A percentile compares a stretch with the other conserved stretches of the same genome.
phyloP scores from a whole-genome alignment of 1,140 invertebrate genomes.

The Aphis gossypii region DNA sequence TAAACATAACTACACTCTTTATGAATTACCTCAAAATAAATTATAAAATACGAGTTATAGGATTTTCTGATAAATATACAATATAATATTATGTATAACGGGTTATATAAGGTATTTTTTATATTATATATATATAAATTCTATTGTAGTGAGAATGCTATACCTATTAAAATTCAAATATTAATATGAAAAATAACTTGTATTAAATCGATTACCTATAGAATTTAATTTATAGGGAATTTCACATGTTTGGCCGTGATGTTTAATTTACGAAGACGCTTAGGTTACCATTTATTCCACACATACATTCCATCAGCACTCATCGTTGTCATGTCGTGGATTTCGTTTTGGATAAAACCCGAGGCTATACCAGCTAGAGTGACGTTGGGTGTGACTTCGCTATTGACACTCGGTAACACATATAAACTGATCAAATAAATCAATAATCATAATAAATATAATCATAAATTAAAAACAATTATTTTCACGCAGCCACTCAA shows the following conservation, averaged over 20 bases:
- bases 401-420: constrained; percentile 77
- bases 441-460: not conserved
- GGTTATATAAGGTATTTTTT: not conserved
- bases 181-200: not conserved
- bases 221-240: constrained; percentile 70
- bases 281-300: constrained; percentile 89
- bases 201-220: not conserved
- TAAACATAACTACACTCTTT: no score
- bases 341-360: constrained; percentile 92
- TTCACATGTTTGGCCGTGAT: constrained; percentile 88
- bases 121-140: not conserved
- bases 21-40: not conserved
- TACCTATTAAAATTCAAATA: not conserved
- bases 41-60: not conserved
- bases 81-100: not conserved
- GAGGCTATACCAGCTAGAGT: constrained; percentile 85
- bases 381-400: constrained; percentile 82
- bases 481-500: constrained; percentile 73
- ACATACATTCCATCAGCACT: constrained; percentile 89
- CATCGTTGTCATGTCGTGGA: constrained; percentile 93
- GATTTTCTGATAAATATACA: not conserved
- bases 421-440: not conserved
- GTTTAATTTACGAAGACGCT: constrained; percentile 80
- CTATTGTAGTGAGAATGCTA: not conserved
- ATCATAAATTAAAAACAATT: not conserved